Percentiles rank a stretch among this genome's conserved stretches.
phyloP scores from a whole-genome alignment of 2,113 vertebrate species.

The Phalacrocorax pelagicus region DNA sequence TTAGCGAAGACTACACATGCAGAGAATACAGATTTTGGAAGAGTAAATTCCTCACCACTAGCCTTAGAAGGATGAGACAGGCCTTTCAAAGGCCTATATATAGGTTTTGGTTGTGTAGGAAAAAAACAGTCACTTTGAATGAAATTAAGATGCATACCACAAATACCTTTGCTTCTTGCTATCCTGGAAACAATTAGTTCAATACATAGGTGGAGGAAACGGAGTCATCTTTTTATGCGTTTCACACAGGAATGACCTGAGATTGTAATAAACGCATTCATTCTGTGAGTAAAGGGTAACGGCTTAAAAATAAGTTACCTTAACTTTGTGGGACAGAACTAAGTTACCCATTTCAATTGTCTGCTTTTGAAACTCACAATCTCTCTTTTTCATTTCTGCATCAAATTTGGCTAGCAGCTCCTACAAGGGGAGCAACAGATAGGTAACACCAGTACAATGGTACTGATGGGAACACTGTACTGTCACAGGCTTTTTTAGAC shows the following conservation, averaged over 20 bases:
- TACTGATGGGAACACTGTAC: background rate
- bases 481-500: background rate
- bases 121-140: background rate
- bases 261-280: background rate
- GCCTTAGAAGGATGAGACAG: background rate
- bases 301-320: slow-evolving; percentile 61
- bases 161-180: background rate
- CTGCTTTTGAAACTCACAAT: slow-evolving; percentile 74
- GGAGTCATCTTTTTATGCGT: background rate
- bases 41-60: background rate
- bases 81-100: background rate
- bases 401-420: slow-evolving; percentile 77
- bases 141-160: background rate
- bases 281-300: background rate
- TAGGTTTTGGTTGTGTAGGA: background rate
- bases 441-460: background rate
- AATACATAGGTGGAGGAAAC: background rate
- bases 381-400: slow-evolving; percentile 62
- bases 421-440: slow-evolving; percentile 45
- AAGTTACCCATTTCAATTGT: slow-evolving; percentile 68
- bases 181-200: background rate
- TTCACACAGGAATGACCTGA: background rate
- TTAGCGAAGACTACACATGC: background rate
- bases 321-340: slow-evolving; percentile 74
- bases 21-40: background rate